Conservation (phyloP, 2,888 invertebrate genomes). For the Gisinianus flammeolus region DNA sequence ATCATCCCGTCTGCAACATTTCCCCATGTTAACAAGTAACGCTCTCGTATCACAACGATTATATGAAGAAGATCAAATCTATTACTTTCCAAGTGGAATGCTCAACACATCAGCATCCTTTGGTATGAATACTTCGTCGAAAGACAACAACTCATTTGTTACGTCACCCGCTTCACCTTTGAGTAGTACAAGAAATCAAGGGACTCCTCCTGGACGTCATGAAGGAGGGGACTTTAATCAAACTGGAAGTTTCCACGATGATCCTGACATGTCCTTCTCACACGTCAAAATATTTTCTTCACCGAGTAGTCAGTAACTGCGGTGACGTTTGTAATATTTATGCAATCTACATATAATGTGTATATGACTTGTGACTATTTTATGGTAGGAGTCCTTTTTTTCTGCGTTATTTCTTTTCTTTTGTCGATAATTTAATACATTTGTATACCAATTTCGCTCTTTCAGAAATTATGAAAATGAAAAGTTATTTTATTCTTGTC, state of each 20-base stretch:
- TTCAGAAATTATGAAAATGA: too few relatives aligned
- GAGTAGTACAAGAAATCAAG: neutral
- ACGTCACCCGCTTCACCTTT: neutral
- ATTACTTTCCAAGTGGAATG: neutral
- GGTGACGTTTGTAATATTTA: too few relatives aligned
- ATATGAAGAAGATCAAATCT: constrained; percentile 20
- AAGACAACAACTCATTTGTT: neutral
- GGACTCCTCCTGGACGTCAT: neutral
- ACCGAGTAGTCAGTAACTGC: neutral
- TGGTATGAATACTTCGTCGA: neutral
- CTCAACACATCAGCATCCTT: neutral
- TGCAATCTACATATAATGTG: too few relatives aligned
- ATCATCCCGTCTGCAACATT: constrained; percentile 34
- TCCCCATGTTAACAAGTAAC: constrained; percentile 29
- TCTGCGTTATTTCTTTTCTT: too few relatives aligned
- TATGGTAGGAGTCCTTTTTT: too few relatives aligned
- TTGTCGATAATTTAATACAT: too few relatives aligned
- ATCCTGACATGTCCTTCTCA: neutral
- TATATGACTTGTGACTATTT: too few relatives aligned
- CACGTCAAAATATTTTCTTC: constrained; percentile 31
- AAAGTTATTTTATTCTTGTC: too few relatives aligned
- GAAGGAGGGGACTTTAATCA: constrained; percentile 23
- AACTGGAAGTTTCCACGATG: constrained; percentile 10
- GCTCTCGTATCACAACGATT: neutral
- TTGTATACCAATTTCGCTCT: too few relatives aligned